phyloP scores from a whole-genome alignment of 2,888 invertebrate genomes.

The Ceramica pisi region DNA sequence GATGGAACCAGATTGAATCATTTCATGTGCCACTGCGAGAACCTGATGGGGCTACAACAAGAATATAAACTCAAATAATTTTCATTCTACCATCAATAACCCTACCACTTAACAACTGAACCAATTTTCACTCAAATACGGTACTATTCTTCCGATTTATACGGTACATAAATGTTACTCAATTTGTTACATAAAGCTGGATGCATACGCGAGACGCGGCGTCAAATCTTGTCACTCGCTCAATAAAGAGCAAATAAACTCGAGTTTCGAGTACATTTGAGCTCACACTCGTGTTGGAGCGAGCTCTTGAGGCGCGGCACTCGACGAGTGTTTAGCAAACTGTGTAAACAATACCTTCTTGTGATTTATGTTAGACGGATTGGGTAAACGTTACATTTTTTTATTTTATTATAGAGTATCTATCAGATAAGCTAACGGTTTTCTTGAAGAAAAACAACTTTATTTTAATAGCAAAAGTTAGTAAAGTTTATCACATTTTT shows the following conservation, averaged over 20 bases:
- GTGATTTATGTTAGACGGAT: slow-evolving; percentile 74
- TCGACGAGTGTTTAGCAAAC: slow-evolving; percentile 83
- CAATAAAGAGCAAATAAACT: slow-evolving; percentile 87
- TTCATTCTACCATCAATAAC: background rate
- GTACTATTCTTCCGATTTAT: slow-evolving; percentile 33
- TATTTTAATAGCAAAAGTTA: too few relatives aligned
- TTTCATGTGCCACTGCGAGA: too few relatives aligned
- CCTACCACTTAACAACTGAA: slow-evolving; percentile 21
- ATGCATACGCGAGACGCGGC: slow-evolving; percentile 68
- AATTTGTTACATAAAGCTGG: slow-evolving; percentile 66
- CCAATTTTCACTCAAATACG: slow-evolving; percentile 29
- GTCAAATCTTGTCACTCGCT: slow-evolving; percentile 81
- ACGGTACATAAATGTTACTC: slow-evolving; percentile 41
- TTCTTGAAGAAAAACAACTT: too few relatives aligned
- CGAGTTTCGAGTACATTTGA: slow-evolving; percentile 78
- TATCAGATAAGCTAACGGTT: too few relatives aligned
- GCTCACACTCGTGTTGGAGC: slow-evolving; percentile 82
- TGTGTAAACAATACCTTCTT: slow-evolving; percentile 81
- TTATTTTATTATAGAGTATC: too few relatives aligned
- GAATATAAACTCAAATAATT: background rate
- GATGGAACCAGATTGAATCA: too few relatives aligned
- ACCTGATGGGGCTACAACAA: background rate
- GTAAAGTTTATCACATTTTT: too few relatives aligned
- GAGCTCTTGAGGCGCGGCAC: slow-evolving; percentile 74
- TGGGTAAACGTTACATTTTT: slow-evolving; percentile 68